Base-by-base conservation (phyloP, 2,113 vertebrate species). In the Anguilla japonica region DNA sequence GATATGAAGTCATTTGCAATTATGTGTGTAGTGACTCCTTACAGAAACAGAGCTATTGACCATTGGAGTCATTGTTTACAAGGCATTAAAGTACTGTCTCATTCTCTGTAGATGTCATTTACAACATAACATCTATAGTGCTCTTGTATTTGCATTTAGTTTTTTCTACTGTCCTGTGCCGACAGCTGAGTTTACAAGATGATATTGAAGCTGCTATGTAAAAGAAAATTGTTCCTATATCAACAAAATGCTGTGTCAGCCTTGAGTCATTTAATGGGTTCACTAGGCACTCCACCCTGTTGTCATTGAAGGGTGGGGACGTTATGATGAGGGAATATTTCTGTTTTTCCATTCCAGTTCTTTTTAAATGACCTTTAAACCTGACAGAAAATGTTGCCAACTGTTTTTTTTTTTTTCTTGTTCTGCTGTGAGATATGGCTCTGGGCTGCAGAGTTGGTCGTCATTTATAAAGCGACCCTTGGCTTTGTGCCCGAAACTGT, bases 271-370 rank as follows among this genome's bases (percentile, higher is more conserved):
- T 9, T 89, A 91, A 92, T 87, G 82, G 85, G 83, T 86, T 85
- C 89, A 78, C 88, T 82, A 7, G 75, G 80, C 84, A 85, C 93
- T 93, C 93, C 94, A 93, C 93, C 93, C 91, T 67, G 87, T 91
- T 94, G 60, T 93, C 91, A 82, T 91, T 94, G 92, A 82, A 94
- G 94, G 94, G 94, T 93, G 95, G 94, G 90, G 93, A 92, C 91
- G 3, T 82, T 67, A 83, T 41, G 90, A 86, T 88, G 86, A 84
- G 85, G 26, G 11, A 75, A 13, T 75, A 34, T 75, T 53, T 53
- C 13, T 53, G 50, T 53, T 53, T 75, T 90, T 93, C 78, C 40
- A 41, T 85, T 84, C 81, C 41, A 60, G 57, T 81, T 91, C 81
- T 84, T 11, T 75, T 53, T 20, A 5, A 75, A 22, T 14, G 9